Evolutionary conservation across 2,888 invertebrate species (phyloP).

Genomic region (Junonia oenone): DNA sequence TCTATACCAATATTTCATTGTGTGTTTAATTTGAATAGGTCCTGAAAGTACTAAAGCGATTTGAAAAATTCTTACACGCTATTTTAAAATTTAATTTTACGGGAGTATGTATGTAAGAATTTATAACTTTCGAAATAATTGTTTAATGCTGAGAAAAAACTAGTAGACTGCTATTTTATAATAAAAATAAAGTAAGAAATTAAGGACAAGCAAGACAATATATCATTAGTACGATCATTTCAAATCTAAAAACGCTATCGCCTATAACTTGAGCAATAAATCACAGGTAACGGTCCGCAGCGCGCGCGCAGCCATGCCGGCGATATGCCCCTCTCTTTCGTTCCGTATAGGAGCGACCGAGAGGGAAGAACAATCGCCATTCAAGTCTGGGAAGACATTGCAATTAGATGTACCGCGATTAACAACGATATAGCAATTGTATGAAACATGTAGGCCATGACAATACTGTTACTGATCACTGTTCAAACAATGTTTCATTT

Average conservation of each 20-base stretch:
- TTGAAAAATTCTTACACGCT: too few species aligned
- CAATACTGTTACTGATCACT: neutral
- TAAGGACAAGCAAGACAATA: too few species aligned
- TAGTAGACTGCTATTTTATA: too few species aligned
- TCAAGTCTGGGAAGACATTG: slow-evolving; percentile 52
- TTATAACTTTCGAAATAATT: too few species aligned
- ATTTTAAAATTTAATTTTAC: too few species aligned
- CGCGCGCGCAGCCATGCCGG: slow-evolving; percentile 33
- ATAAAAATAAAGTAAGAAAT: too few species aligned
- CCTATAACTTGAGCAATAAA: slow-evolving; percentile 24
- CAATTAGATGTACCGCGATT: slow-evolving; percentile 45
- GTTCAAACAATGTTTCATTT: neutral
- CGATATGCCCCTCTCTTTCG: slow-evolving; percentile 26
- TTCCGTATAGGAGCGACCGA: slow-evolving; percentile 33
- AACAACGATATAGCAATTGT: slow-evolving; percentile 39
- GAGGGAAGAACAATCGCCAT: slow-evolving; percentile 56
- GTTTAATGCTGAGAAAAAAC: too few species aligned
- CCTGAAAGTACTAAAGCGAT: too few species aligned
- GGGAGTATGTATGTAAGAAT: too few species aligned
- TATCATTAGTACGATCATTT: too few species aligned
- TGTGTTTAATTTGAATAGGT: too few species aligned
- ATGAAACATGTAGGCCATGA: slow-evolving; percentile 4
- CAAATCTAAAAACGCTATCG: slow-evolving; percentile 13
- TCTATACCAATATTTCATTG: too few species aligned
- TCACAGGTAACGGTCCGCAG: slow-evolving; percentile 36